phyloP scores from a whole-genome alignment of 2,797 vertebrate species.

The Acanthopagrus latus region DNA sequence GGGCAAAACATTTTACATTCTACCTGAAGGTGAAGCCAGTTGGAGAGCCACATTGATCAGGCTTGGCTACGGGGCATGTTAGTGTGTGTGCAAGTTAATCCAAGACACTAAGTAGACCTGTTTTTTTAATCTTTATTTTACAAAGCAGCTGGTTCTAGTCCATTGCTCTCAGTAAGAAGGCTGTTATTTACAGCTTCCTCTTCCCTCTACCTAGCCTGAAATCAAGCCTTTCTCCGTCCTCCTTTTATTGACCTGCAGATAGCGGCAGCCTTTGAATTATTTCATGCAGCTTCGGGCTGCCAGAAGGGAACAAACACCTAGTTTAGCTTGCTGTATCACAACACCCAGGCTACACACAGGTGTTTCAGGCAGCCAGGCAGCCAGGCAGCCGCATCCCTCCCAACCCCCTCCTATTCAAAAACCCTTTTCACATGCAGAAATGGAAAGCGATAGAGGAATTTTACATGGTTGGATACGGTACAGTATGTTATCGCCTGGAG shows the following conservation, averaged over 20 bases:
- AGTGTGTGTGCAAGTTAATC: constrained; percentile 1
- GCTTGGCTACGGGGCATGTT: background rate
- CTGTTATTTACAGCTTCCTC: constrained; percentile 38
- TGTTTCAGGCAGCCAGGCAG: constrained; percentile 26
- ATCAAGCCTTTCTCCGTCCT: constrained; percentile 19
- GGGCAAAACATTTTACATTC: background rate
- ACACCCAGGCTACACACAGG: constrained; percentile 33
- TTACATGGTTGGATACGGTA: constrained; percentile 61
- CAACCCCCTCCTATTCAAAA: background rate
- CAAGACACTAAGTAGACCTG: constrained; percentile 5
- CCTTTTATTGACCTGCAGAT: constrained; percentile 28
- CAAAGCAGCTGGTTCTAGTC: constrained; percentile 30
- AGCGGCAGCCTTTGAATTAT: constrained; percentile 34
- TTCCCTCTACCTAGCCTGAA: constrained; percentile 25
- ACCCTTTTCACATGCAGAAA: constrained; percentile 45
- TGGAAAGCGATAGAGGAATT: constrained; percentile 61
- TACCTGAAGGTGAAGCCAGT: background rate
- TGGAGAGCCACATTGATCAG: background rate
- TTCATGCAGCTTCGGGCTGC: constrained; percentile 22
- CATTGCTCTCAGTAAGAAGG: constrained; percentile 30
- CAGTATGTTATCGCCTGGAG: constrained; percentile 64
- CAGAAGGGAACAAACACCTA: constrained; percentile 11
- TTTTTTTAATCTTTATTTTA: background rate
- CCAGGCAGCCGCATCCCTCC: background rate
- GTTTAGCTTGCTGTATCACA: constrained; percentile 11